Evolutionary conservation across 2,113 vertebrate species (phyloP).

Genomic region (Crotalus helleri): DNA sequence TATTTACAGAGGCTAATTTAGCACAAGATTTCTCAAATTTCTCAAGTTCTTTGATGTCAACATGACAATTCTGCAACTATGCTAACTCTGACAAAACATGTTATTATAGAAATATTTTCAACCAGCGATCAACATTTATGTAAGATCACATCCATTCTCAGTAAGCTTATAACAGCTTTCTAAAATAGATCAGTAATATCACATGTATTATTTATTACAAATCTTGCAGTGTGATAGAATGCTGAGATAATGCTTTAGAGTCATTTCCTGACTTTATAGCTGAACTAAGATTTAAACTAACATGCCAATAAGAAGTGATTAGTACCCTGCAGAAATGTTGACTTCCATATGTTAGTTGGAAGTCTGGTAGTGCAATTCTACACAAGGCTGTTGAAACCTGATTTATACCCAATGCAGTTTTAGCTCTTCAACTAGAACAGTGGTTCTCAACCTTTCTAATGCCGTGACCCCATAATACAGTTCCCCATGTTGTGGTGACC

Average conservation of each 20-base stretch:
- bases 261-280: neutral
- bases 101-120: neutral
- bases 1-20: neutral
- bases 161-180: slow-evolving; percentile 5
- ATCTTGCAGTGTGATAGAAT: neutral
- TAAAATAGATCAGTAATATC: neutral
- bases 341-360: neutral
- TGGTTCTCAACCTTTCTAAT: no score
- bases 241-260: neutral
- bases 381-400: neutral
- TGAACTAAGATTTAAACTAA: neutral
- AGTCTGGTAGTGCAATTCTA: neutral
- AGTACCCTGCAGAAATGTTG: neutral
- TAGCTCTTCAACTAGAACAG: neutral
- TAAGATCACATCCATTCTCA: neutral
- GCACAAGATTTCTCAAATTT: neutral
- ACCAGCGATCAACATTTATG: neutral
- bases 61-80: neutral
- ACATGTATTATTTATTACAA: neutral
- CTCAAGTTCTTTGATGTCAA: neutral
- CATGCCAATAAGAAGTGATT: neutral
- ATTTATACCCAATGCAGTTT: neutral
- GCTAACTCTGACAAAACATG: neutral
- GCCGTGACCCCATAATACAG: no score
- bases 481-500: no score